phyloP scores from a whole-genome alignment of 2,113 vertebrate species.

The Sinocyclocheilus anshuiensis region DNA sequence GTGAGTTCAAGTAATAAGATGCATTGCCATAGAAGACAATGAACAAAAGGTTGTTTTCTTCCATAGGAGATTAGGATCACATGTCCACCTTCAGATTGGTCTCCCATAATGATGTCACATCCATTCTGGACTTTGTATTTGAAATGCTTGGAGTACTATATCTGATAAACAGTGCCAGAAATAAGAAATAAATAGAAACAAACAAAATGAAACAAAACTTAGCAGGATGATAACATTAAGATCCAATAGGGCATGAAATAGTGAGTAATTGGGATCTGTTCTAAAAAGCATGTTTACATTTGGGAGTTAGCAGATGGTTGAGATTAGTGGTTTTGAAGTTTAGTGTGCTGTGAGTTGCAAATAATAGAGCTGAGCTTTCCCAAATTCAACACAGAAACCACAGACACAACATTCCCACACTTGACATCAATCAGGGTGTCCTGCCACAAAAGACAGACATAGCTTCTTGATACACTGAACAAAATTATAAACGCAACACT shows the following conservation, averaged over 20 bases:
- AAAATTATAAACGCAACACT: no score
- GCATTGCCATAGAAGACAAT: neutral
- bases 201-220: neutral
- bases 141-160: neutral
- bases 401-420: slow-evolving; percentile 35
- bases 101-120: neutral
- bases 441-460: slow-evolving; percentile 21
- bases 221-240: slow-evolving; percentile 30
- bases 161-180: neutral
- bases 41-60: neutral
- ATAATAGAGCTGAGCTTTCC: slow-evolving; percentile 26
- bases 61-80: neutral
- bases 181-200: slow-evolving; percentile 20
- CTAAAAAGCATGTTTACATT: slow-evolving; percentile 26
- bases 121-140: neutral
- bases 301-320: slow-evolving; percentile 37
- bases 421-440: slow-evolving; percentile 9
- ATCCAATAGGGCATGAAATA: slow-evolving; percentile 37
- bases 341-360: slow-evolving; percentile 22
- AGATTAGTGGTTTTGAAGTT: slow-evolving; percentile 37
- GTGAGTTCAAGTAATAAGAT: neutral
- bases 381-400: slow-evolving; percentile 18
- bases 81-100: neutral
- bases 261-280: slow-evolving; percentile 14
- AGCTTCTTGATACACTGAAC: neutral